Evolutionary conservation across 2,797 vertebrate genomes (phyloP).

Genomic region (Cheirogaleus major): DNA sequence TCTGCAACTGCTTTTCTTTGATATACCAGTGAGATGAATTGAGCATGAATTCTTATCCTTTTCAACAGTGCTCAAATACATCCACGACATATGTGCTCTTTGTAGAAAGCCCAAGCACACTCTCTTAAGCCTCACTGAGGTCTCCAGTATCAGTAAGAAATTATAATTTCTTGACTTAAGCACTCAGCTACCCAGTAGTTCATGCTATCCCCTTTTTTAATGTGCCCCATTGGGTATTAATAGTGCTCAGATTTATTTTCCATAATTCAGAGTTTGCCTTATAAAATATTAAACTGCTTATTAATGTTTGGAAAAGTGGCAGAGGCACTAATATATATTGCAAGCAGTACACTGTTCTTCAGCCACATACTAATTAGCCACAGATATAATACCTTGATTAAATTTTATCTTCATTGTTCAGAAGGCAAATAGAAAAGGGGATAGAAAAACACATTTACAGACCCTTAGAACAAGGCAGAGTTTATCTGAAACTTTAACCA

Average conservation of each 20-base stretch:
- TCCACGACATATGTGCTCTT: conserved; percentile 4
- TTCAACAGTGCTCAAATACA: conserved; percentile 28
- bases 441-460: neutral
- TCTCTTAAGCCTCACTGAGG: neutral
- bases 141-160: neutral
- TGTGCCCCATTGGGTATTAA: conserved; percentile 67
- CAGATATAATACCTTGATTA: conserved; percentile 24
- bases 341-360: conserved; percentile 41
- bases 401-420: conserved; percentile 33
- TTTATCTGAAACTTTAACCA: neutral
- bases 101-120: neutral
- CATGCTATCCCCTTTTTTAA: conserved; percentile 20
- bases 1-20: conserved; percentile 26
- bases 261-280: conserved; percentile 74
- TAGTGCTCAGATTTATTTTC: conserved; percentile 72
- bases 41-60: conserved; percentile 44
- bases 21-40: neutral
- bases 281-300: conserved; percentile 81
- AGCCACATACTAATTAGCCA: conserved; percentile 74
- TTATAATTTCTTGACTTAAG: conserved; percentile 50
- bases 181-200: conserved; percentile 31
- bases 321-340: conserved; percentile 60
- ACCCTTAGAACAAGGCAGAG: neutral
- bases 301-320: conserved; percentile 72
- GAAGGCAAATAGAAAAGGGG: neutral